A percentile compares a stretch with the other conserved stretches of the same genome.
Evolutionary conservation across 2,888 invertebrate genomes (phyloP).

Genomic region (Pilophorus perplexus): DNA sequence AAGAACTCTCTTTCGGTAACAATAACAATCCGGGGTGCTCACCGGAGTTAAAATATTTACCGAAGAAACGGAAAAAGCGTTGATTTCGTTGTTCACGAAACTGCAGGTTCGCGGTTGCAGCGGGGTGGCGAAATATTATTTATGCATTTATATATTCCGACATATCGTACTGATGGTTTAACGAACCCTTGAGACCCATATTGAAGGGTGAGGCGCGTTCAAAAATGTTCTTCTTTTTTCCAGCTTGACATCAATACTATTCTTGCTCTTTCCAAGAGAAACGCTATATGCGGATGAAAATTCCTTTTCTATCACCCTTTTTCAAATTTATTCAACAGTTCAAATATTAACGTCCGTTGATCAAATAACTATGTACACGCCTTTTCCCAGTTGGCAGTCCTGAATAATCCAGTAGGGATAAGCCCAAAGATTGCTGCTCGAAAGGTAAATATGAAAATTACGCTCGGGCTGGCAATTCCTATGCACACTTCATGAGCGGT

Average conservation of each 20-base stretch:
- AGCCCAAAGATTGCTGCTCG: no score
- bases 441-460: no score
- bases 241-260: no score
- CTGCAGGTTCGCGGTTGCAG: conserved; percentile 1
- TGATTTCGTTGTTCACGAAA: conserved; percentile 10
- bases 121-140: neutral
- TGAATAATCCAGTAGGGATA: no score
- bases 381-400: neutral
- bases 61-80: conserved; percentile 1
- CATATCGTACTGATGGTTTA: no score
- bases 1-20: neutral
- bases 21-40: neutral
- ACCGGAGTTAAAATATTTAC: neutral
- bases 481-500: no score
- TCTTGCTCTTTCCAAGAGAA: no score
- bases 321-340: conserved; percentile 7
- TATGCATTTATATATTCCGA: no score
- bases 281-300: neutral
- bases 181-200: no score
- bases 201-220: no score
- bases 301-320: neutral
- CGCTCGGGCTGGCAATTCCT: no score
- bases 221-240: no score
- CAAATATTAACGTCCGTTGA: neutral
- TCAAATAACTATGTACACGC: conserved; percentile 1